Base-by-base conservation (phyloP, 2,113 vertebrate species). In the Hemiprocne comata region DNA sequence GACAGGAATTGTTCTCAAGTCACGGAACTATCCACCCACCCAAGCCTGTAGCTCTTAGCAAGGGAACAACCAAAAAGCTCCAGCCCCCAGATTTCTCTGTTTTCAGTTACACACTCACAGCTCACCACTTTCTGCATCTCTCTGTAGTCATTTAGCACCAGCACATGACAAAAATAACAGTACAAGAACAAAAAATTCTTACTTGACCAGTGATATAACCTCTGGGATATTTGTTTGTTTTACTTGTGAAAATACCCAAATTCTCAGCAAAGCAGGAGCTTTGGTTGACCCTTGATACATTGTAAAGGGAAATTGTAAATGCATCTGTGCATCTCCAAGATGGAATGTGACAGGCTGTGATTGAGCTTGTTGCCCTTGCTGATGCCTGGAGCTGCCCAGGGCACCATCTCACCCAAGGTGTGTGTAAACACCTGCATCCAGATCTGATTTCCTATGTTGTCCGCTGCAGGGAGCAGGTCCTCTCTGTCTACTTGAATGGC, bases 301-400 rank as follows among this genome's bases (percentile, higher is more conserved):
- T n/a, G 48, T 13, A 64, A 66, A 86, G 67, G 85, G 75, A 79
- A 90, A 87, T 83, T 94, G 67, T 51, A 42, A 34, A 70, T 36
- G 42, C 24, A 10, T 74, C 48, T 12, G 60, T 54, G 2, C 33
- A 3, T 76, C 87, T 90, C 55, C 18, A 3, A 28, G 91, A 91
- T 83, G 65, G 54, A 61, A 82, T 83, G 54, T 77, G 91, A 94
- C 87, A 94, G 74, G 78, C 31, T 85, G 20, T 94, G 93, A 93
- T 88, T 82, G 90, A 96, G 44, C 87, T 89, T 44, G 4, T 58
- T 91, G 77, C 85, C 92, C 95, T 93, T 0, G 8, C 48, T 94
- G 93, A 60, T 5, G 70, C 71, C 76, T 38, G 76, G 75, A 64
- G 90, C 88, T 29, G 60, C 69, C 11, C 46, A 33, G 85, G 79